Conservation (phyloP, 1,140 invertebrate genomes). For the Bombyx mandarina region DNA sequence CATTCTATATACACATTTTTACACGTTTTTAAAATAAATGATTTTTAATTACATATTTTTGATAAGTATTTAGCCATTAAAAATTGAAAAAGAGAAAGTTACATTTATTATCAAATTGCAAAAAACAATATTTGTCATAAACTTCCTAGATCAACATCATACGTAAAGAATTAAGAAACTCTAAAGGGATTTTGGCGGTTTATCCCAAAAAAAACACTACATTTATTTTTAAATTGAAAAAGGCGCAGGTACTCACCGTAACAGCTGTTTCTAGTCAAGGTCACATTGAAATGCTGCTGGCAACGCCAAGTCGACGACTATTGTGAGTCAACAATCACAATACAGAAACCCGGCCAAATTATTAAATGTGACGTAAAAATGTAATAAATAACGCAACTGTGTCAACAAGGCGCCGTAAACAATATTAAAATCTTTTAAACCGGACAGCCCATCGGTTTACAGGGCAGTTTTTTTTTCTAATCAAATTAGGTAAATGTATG, state of each 20-base stretch:
- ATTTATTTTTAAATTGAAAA: not conserved
- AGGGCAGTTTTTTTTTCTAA: too few relatives aligned
- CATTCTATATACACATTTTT: not conserved
- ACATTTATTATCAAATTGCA: not conserved
- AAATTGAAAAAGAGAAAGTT: not conserved
- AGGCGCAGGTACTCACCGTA: slow-evolving; percentile 4
- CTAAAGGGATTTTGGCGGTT: not conserved
- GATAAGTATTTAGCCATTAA: not conserved
- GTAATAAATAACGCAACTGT: slow-evolving; percentile 45
- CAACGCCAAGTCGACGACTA: slow-evolving; percentile 3
- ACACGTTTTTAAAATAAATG: not conserved
- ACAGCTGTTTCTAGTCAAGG: slow-evolving; percentile 8
- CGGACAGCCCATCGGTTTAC: too few relatives aligned
- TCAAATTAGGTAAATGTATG: too few relatives aligned
- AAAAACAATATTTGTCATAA: not conserved
- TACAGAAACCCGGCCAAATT: slow-evolving; percentile 6
- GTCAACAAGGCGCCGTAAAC: slow-evolving; percentile 19
- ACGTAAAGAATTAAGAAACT: not conserved
- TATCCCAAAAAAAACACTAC: not conserved
- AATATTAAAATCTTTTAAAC: not conserved
- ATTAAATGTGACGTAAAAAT: slow-evolving; percentile 42
- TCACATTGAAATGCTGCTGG: slow-evolving; percentile 4
- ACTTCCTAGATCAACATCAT: not conserved
- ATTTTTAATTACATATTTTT: not conserved
- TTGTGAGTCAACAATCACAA: slow-evolving; percentile 9